Evolutionary conservation across 2,797 vertebrate species (phyloP), one percentile per base, ranked within the genome.

Genomic region (Pangasius mekongensis): DNA sequence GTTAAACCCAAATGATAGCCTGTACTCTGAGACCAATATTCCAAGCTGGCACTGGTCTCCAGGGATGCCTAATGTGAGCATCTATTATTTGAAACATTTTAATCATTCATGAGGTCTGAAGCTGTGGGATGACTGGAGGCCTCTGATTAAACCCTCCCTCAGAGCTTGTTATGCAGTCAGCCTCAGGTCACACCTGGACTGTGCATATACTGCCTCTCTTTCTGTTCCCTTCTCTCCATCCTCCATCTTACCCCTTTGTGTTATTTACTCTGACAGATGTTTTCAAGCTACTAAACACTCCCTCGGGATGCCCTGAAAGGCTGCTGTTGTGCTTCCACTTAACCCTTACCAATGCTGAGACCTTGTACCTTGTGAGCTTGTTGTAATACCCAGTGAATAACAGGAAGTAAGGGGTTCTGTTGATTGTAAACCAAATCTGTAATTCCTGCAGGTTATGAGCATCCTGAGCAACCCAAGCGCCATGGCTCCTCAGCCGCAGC

Each of bases 381-480:
- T 73, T 77, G 47, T 90, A 56, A 64, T 83, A 39, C 69, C 80
- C 30, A 62, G 62, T 90, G 33, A 85, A 87, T 77, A 62, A 49
- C 27, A 22, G 14, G 76, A 71, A 73, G 52, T 43, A 67, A 73
- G 5, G 22, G 18, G 73, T 82, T 62, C 9, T 77, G 76, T 58
- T 86, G 77, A 85, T 82, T 43, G 0, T 62, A 58, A 66, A 60
- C n/a, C 22, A 54, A 69, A 30, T 52, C 81, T 58, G n/a, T 69
- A 30, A 39, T 36, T 71, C 91, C 78, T 91, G 22, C 96, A 99
- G 98, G 98, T 99, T 89, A 99, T 99, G 98, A 98, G 98, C 93
- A 98, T 99, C 90, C 94, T 99, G 88, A 97, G 97, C 93, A 99
- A 97, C 93, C 97, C 97, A 88, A 96, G 96, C 0, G 96, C 96